Conservation (phyloP, 2,888 invertebrate species). For the Labia minor region DNA sequence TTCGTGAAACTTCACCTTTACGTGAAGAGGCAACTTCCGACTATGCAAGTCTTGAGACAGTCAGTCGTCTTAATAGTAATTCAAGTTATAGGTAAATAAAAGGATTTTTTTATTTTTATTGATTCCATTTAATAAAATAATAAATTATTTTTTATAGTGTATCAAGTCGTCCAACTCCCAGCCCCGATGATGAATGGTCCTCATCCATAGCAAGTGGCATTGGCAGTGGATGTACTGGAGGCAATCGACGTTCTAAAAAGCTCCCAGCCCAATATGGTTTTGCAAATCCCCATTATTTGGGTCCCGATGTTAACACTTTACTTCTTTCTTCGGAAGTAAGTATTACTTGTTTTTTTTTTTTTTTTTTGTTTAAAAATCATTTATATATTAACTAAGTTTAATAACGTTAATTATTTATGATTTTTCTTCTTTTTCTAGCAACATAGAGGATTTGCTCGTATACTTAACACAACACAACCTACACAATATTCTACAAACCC, state of each 20-base stretch:
- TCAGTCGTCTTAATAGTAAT: constrained; percentile 45
- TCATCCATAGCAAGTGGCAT: not conserved
- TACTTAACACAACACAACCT: not conserved
- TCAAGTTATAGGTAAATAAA: constrained; percentile 35
- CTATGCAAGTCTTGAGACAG: constrained; percentile 60
- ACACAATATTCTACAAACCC: not conserved
- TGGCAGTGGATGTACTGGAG: not conserved
- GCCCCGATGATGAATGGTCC: not conserved
- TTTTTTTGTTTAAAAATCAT: no score
- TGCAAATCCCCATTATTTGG: constrained; percentile 65
- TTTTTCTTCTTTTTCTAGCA: not conserved
- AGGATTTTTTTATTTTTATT: not conserved
- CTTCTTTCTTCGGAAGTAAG: constrained; percentile 21
- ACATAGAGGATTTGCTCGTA: not conserved
- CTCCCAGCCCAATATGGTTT: constrained; percentile 47
- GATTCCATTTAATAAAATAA: no score
- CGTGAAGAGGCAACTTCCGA: constrained; percentile 53
- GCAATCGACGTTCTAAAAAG: not conserved
- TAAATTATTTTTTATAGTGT: not conserved
- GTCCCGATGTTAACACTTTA: constrained; percentile 47
- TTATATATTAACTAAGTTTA: no score
- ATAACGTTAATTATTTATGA: no score
- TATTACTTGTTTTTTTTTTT: no score
- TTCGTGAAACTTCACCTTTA: constrained; percentile 37
- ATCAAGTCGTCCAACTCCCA: not conserved